These are phyloP conservation scores for Gadopsis marmoratus DNA, from an alignment of 2,797 vertebrate genomes.

Conservation along the genomic window DNA sequence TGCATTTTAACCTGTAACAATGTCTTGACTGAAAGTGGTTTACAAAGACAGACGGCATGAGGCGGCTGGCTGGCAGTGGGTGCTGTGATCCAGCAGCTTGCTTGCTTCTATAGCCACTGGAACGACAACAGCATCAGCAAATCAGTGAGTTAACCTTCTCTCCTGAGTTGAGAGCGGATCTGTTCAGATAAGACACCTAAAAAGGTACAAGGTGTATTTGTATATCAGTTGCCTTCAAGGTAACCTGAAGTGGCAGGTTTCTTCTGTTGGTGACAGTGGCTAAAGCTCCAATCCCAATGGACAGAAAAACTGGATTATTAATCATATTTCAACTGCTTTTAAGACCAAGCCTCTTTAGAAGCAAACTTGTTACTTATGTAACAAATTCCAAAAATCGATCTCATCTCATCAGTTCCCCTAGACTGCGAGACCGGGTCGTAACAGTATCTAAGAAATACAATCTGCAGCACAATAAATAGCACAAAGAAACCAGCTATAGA, in stretches of 20 bases:
- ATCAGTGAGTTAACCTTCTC: conserved; percentile 2
- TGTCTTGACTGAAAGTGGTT: conserved; percentile 34
- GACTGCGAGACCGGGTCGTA: too few species aligned
- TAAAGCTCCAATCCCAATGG: neutral
- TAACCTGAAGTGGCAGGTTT: neutral
- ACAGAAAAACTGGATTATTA: neutral
- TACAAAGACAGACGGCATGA: neutral
- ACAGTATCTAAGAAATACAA: neutral
- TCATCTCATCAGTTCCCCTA: too few species aligned
- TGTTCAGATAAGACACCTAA: conserved; percentile 9
- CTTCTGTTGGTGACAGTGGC: neutral
- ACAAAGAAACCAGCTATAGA: neutral
- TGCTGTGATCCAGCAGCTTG: conserved; percentile 26
- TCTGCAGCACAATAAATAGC: neutral
- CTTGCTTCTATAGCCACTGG: conserved; percentile 27
- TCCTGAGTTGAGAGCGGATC: neutral
- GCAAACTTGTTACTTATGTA: neutral
- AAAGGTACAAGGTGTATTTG: neutral
- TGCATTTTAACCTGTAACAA: conserved; percentile 22
- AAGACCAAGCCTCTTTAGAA: neutral
- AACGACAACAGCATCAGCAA: conserved; percentile 1
- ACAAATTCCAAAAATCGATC: neutral
- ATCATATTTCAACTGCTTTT: neutral
- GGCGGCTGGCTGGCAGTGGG: neutral
- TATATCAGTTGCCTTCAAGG: neutral